These are phyloP conservation scores for Brachionus rotundiformis DNA, from an alignment of 1,140 invertebrate genomes.

Conservation along the genomic window DNA sequence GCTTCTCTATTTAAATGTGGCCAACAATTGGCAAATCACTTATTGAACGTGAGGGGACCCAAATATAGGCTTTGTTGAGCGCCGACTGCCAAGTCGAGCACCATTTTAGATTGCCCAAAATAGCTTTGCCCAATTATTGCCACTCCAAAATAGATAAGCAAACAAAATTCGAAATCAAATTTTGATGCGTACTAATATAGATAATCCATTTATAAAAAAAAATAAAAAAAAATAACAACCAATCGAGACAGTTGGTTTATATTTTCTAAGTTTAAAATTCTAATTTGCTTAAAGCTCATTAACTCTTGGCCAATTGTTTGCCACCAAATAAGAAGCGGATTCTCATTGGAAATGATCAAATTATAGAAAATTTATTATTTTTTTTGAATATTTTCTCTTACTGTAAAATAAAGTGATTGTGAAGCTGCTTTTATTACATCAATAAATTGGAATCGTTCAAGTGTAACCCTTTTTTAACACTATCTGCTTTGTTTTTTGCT, in stretches of 20 bases:
- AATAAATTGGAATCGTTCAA: background rate
- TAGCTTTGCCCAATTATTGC: slow-evolving; percentile 8
- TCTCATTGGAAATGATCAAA: slow-evolving; percentile 4
- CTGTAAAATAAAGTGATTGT: slow-evolving; percentile 20
- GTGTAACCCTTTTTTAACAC: slow-evolving; percentile 28
- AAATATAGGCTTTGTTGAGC: background rate
- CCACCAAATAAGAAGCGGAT: background rate
- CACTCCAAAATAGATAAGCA: background rate
- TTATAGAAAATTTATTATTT: too few relatives aligned
- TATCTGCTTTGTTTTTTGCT: background rate
- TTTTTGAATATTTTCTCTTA: background rate
- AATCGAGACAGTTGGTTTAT: background rate
- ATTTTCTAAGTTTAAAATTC: background rate
- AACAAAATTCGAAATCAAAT: background rate
- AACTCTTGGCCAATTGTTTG: background rate
- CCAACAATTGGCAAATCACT: background rate
- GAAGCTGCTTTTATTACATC: background rate
- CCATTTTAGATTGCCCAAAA: background rate
- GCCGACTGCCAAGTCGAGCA: background rate
- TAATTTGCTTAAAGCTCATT: slow-evolving; percentile 2
- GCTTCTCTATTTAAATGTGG: slow-evolving; percentile 18
- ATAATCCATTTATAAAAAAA: slow-evolving; percentile 6
- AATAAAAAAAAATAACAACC: background rate
- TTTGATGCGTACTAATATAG: background rate
- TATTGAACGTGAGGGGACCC: background rate